Evolutionary conservation across 2,888 invertebrate species (phyloP).

Genomic region (Idaea biselata): DNA sequence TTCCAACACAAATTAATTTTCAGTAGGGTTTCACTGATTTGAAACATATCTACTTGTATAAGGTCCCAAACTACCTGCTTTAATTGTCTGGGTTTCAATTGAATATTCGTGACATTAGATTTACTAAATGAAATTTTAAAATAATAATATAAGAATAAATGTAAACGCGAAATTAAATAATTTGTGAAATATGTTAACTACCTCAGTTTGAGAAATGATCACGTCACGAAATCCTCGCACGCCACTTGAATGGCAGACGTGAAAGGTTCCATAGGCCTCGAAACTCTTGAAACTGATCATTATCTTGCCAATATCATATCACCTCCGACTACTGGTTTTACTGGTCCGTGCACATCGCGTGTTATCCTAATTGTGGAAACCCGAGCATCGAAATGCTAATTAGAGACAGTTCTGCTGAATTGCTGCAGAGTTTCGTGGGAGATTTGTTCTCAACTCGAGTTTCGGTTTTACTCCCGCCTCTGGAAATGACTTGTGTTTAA

Average conservation of each 20-base stretch:
- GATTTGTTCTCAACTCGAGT: conserved; percentile 16
- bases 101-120: neutral
- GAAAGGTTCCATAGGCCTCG: conserved; percentile 42
- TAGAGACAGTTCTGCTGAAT: conserved; percentile 44
- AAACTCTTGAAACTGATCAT: conserved; percentile 47
- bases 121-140: too few species aligned
- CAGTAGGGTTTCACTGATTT: conserved; percentile 4
- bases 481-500: conserved; percentile 14
- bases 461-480: conserved; percentile 30
- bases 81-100: neutral
- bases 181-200: conserved; percentile 29
- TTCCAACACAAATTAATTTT: conserved; percentile 17
- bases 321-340: conserved; percentile 69
- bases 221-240: conserved; percentile 41
- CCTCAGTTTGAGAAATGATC: conserved; percentile 28
- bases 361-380: conserved; percentile 71
- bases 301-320: conserved; percentile 62
- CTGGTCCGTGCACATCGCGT: conserved; percentile 54
- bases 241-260: conserved; percentile 45
- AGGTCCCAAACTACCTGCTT: neutral
- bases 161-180: conserved; percentile 14
- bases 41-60: neutral
- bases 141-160: conserved; percentile 3
- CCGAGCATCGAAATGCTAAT: conserved; percentile 66
- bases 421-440: conserved; percentile 28